Conservation (phyloP, 92 coral and sea anemone species). For the Virgularia gustaviana region DNA sequence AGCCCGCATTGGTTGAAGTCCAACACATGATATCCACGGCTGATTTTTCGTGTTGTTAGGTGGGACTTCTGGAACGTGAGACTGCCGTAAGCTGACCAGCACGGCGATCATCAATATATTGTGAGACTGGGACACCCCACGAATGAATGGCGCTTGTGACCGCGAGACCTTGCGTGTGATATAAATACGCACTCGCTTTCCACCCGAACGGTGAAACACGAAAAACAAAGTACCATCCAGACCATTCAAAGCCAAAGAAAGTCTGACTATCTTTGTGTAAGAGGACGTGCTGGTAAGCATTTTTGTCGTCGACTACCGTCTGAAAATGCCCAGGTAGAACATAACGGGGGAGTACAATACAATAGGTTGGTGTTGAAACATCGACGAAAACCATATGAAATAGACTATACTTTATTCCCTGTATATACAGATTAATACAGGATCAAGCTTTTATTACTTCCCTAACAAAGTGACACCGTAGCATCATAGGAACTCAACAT, state of each 20-base stretch:
- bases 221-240: slow-evolving; percentile 42
- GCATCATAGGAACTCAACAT: too few relatives aligned
- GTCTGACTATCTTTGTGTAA: slow-evolving; percentile 4
- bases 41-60: slow-evolving; percentile 32
- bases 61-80: background rate
- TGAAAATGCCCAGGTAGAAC: too few relatives aligned
- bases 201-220: slow-evolving; percentile 41
- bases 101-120: too few relatives aligned
- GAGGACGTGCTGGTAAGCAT: slow-evolving; percentile 16
- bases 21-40: slow-evolving; percentile 45
- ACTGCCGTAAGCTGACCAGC: too few relatives aligned
- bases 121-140: slow-evolving; percentile 34
- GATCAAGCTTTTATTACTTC: too few relatives aligned
- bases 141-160: slow-evolving; percentile 44
- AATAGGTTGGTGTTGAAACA: too few relatives aligned
- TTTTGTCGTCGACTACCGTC: too few relatives aligned
- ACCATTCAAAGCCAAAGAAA: slow-evolving; percentile 35
- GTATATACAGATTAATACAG: too few relatives aligned
- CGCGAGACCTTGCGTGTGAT: slow-evolving; percentile 40
- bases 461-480: too few relatives aligned
- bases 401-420: too few relatives aligned
- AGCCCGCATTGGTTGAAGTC: slow-evolving; percentile 33
- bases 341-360: too few relatives aligned
- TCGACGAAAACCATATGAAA: too few relatives aligned
- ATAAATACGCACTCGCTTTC: slow-evolving; percentile 46